Base-by-base conservation (phyloP, 2,888 invertebrate genomes). In the Micoletzkya japonica region DNA sequence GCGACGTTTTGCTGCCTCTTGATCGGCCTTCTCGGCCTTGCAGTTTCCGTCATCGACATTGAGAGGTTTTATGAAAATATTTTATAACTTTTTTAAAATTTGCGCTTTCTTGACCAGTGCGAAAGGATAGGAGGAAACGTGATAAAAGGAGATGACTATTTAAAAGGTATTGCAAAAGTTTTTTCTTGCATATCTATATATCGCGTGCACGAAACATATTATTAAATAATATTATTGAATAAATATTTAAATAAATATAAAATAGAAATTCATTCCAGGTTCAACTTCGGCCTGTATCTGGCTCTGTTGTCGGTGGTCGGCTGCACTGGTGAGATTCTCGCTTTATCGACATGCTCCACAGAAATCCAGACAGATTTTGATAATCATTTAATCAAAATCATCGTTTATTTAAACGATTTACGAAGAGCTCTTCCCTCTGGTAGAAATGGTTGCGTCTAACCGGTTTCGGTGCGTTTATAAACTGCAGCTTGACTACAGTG, bases 241-340 rank as follows among this genome's bases (percentile, higher is more conserved):
- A 56, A 14, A 32, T 24, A 36, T 36, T 58, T 10, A n/a, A n/a
- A n/a, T n/a, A n/a, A n/a, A n/a, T n/a, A n/a, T n/a, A n/a, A n/a
- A n/a, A n/a, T n/a, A n/a, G n/a, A n/a, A n/a, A n/a, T n/a, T n/a
- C n/a, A 10, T 32, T 66, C 2, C 44, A 66, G 59, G 10, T 71
- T 54, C 70, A 74, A 74, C 64, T 74, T 74, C 49, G 74, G 74
- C 14, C 73, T 74, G 58, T 74, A 74, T 34, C 64, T 74, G 39
- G 66, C 74, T 0, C 67, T 74, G 0, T 70, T 74, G 10, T 73
- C 74, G 0, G 74, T 74, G 3, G 74, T 74, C 20, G 74, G 74
- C 10, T 59, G 70, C 20, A 74, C 74, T 37, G 64, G 64, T 66
- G 1, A 2, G n/a, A n/a, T n/a, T n/a, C n/a, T n/a, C n/a, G n/a